These are phyloP conservation scores for Nomada goodeniana DNA, from an alignment of 2,888 invertebrate species.

Conservation along the genomic window DNA sequence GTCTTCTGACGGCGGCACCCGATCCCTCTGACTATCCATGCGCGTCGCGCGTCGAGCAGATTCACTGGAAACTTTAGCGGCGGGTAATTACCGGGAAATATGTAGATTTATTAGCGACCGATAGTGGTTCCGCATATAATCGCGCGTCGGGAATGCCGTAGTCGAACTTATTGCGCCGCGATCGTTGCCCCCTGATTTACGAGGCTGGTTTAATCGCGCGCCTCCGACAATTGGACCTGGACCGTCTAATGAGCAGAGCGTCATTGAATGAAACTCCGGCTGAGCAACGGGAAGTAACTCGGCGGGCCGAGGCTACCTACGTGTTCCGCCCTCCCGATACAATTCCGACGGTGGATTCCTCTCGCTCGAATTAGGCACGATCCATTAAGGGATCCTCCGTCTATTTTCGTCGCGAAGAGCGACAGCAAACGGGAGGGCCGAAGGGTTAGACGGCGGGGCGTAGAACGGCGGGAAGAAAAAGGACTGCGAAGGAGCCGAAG, in stretches of 20 bases:
- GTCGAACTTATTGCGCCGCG: conserved; percentile 7
- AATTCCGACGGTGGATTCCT: conserved; percentile 40
- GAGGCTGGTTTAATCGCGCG: background rate
- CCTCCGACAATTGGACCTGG: background rate
- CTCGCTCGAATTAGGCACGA: conserved; percentile 68
- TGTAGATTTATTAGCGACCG: conserved; percentile 53
- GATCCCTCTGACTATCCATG: conserved; percentile 61
- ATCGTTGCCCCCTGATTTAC: background rate
- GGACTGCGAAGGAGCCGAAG: conserved; percentile 59
- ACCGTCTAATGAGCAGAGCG: background rate
- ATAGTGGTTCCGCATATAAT: conserved; percentile 27
- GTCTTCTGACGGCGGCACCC: conserved; percentile 69
- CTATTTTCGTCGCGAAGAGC: conserved; percentile 63
- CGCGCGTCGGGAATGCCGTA: background rate
- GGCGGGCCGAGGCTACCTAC: background rate
- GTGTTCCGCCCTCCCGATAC: conserved; percentile 30
- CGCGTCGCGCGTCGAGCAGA: conserved; percentile 39
- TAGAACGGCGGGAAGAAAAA: conserved; percentile 33
- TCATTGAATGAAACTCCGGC: no score
- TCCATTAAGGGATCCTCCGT: conserved; percentile 69
- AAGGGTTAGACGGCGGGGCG: background rate
- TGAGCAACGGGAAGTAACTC: background rate
- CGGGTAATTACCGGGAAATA: conserved; percentile 61
- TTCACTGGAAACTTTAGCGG: conserved; percentile 50
- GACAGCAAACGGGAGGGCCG: conserved; percentile 19